These are phyloP conservation scores for Novumbra hubbsi DNA, from an alignment of 2,797 vertebrate genomes.

Conservation along the genomic window DNA sequence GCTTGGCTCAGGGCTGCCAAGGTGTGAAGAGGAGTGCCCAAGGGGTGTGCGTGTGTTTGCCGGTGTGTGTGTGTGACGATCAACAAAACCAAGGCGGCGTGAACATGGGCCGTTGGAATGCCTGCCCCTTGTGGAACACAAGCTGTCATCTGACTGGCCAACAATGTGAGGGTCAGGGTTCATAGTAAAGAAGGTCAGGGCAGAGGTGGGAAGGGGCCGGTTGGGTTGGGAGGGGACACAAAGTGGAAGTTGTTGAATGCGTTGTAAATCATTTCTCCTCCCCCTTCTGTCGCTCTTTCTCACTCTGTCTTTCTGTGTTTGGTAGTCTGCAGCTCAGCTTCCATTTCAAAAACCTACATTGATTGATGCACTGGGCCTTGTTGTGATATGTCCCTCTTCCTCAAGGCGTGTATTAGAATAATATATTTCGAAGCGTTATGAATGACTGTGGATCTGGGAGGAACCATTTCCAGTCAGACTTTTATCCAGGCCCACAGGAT, in stretches of 20 bases:
- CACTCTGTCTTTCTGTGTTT: neutral
- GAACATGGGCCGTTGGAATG: conserved; percentile 61
- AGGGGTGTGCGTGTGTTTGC: conserved; percentile 40
- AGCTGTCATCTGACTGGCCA: conserved; percentile 54
- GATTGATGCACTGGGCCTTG: neutral
- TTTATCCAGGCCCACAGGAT: too few species aligned
- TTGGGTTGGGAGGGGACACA: neutral
- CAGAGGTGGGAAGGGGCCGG: conserved; percentile 27
- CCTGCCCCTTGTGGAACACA: conserved; percentile 41
- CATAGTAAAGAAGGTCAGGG: conserved; percentile 46
- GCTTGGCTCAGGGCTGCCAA: conserved; percentile 44
- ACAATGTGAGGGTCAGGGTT: conserved; percentile 61
- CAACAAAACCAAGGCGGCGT: conserved; percentile 51
- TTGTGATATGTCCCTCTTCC: neutral
- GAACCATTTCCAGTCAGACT: too few species aligned
- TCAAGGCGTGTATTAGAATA: neutral
- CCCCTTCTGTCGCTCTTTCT: neutral
- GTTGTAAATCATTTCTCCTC: conserved; percentile 34
- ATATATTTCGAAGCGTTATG: neutral
- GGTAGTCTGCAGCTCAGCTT: neutral
- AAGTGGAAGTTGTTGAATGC: conserved; percentile 25
- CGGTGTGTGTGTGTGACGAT: conserved; percentile 3
- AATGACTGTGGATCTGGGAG: too few species aligned
- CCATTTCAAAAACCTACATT: neutral
- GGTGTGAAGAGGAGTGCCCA: conserved; percentile 58